Conservation (phyloP, 2,797 vertebrate species). For the Gymnoscopelus microlampas region DNA sequence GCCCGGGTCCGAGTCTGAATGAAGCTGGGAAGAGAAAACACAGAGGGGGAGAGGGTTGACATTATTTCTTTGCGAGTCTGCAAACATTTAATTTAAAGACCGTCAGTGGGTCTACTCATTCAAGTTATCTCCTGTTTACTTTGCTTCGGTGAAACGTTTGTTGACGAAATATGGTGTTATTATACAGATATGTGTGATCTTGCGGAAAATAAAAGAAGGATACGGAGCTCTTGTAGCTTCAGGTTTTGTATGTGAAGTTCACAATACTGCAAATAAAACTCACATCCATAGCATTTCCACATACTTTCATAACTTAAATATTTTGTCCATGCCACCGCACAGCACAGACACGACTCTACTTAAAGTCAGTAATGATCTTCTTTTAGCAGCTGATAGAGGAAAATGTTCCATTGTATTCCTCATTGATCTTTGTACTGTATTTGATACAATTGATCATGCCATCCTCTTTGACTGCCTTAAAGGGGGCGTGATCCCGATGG, state of each 20-base stretch:
- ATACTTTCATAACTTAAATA: not conserved
- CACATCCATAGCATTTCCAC: conserved; percentile 9
- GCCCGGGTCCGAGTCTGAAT: conserved; percentile 92
- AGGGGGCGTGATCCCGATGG: too few relatives aligned
- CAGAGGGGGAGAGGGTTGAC: not conserved
- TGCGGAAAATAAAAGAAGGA: conserved; percentile 38
- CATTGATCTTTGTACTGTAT: too few relatives aligned
- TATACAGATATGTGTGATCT: conserved; percentile 62
- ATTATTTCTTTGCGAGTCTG: not conserved
- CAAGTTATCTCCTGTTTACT: too few relatives aligned
- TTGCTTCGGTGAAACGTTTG: conserved; percentile 25
- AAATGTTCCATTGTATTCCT: too few relatives aligned
- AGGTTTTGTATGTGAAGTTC: conserved; percentile 47
- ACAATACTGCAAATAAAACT: conserved; percentile 29
- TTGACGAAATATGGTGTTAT: conserved; percentile 40
- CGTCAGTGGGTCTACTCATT: too few relatives aligned
- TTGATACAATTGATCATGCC: too few relatives aligned
- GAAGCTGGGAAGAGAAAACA: conserved; percentile 82
- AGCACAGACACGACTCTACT: too few relatives aligned
- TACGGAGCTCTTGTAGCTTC: conserved; percentile 32
- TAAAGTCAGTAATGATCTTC: too few relatives aligned
- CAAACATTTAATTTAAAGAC: not conserved
- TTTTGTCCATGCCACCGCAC: too few relatives aligned
- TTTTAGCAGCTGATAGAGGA: too few relatives aligned
- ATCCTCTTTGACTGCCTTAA: too few relatives aligned